These are phyloP conservation scores for Propithecus perrieri DNA, from an alignment of 2,797 vertebrate genomes.

Conservation along the genomic window DNA sequence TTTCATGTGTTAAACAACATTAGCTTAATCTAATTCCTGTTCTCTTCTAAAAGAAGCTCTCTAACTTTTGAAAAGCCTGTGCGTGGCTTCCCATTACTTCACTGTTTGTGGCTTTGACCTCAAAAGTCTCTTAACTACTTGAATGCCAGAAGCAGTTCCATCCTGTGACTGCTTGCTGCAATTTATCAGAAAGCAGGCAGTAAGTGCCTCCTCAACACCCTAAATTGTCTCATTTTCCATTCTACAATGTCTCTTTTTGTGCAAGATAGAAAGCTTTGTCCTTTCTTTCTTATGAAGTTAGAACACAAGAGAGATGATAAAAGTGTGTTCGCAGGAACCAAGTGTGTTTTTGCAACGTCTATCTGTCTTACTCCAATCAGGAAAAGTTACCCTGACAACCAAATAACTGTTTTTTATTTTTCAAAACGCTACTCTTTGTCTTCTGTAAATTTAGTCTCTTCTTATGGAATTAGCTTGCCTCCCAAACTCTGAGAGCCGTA, in stretches of 20 bases:
- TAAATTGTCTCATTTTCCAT: not conserved
- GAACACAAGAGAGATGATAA: not conserved
- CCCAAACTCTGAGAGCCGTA: not conserved
- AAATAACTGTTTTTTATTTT: not conserved
- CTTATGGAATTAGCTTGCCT: not conserved
- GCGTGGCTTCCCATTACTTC: not conserved
- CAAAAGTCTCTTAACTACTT: not conserved
- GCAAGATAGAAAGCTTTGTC: not conserved
- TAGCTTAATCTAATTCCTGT: not conserved
- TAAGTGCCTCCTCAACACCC: too few relatives aligned
- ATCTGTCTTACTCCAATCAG: constrained; percentile 8
- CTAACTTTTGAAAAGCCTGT: not conserved
- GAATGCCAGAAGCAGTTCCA: not conserved
- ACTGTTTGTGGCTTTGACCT: constrained; percentile 13
- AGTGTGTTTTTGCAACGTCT: not conserved
- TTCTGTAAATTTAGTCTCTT: not conserved
- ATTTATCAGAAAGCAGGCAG: not conserved
- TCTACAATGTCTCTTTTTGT: not conserved
- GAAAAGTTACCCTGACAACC: not conserved
- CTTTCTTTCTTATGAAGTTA: not conserved
- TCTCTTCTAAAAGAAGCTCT: not conserved
- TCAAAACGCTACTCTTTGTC: not conserved
- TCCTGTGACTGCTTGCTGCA: not conserved
- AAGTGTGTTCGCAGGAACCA: not conserved
- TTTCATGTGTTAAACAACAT: not conserved